A percentile compares a stretch with the other conserved stretches of the same genome.
Evolutionary conservation across 2,888 invertebrate species (phyloP).

Genomic region (Hesperia comma): DNA sequence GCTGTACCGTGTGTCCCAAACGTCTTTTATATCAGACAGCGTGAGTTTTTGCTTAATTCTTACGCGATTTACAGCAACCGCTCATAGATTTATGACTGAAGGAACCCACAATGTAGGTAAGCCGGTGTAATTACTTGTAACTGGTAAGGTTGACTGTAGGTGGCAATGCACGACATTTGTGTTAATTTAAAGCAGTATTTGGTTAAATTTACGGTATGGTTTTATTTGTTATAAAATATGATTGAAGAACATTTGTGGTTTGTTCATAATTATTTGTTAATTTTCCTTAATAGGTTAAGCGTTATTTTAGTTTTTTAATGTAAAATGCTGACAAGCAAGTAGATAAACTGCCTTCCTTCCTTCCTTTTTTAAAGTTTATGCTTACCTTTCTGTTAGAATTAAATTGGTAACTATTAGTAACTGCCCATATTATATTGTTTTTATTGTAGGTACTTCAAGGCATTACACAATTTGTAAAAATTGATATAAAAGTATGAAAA

Average conservation of each 20-base stretch:
- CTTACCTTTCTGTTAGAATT: no score
- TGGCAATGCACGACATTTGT: neutral
- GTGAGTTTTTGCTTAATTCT: slow-evolving; percentile 61
- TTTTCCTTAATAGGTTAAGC: no score
- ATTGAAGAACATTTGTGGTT: no score
- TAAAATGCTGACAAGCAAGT: no score
- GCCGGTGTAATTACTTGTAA: slow-evolving; percentile 2
- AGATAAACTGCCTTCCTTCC: no score
- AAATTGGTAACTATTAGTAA: no score
- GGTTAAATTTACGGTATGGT: neutral
- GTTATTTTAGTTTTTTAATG: no score
- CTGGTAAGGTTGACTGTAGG: slow-evolving; percentile 10
- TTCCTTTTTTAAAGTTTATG: no score
- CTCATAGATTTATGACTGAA: slow-evolving; percentile 58
- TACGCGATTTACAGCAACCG: slow-evolving; percentile 56
- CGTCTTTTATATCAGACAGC: slow-evolving; percentile 45
- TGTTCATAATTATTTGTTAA: neutral
- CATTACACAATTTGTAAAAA: no score
- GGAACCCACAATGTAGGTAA: slow-evolving; percentile 55
- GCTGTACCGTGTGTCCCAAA: slow-evolving; percentile 44
- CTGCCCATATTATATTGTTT: no score
- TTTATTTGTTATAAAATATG: slow-evolving; percentile 1
- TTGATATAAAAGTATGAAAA: no score
- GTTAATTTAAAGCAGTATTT: slow-evolving; percentile 17
- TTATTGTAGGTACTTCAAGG: no score